Evolutionary conservation across 2,797 vertebrate genomes (phyloP).

Genomic region (Moxostoma hubbsi): DNA sequence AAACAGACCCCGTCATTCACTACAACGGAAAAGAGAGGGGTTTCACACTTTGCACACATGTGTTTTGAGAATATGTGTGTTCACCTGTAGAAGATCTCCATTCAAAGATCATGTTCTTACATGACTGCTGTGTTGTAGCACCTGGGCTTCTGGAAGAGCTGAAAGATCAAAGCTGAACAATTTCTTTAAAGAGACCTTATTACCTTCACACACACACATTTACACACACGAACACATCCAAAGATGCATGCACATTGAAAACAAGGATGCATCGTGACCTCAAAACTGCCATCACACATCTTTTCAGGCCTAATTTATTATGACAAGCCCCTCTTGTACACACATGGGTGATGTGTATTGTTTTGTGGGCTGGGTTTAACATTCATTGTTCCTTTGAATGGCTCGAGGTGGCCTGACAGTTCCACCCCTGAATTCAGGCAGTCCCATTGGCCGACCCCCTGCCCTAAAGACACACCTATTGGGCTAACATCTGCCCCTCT

Average conservation of each 20-base stretch:
- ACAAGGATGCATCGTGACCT: neutral
- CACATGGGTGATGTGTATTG: constrained; percentile 32
- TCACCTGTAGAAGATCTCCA: neutral
- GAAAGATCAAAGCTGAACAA: constrained; percentile 36
- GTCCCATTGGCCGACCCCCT: constrained; percentile 70
- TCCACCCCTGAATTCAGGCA: constrained; percentile 64
- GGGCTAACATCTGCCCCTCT: constrained; percentile 34
- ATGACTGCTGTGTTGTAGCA: constrained; percentile 17
- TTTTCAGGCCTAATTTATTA: constrained; percentile 4
- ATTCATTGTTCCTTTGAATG: constrained; percentile 69
- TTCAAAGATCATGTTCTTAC: constrained; percentile 47
- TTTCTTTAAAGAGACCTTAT: neutral
- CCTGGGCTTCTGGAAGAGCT: constrained; percentile 21
- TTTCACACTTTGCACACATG: too few species aligned
- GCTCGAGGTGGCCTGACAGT: constrained; percentile 76
- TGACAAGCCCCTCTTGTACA: neutral
- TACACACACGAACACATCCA: neutral
- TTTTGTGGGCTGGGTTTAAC: constrained; percentile 64
- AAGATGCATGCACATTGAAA: neutral
- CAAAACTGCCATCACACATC: neutral
- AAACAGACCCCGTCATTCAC: too few species aligned
- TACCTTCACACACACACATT: constrained; percentile 4
- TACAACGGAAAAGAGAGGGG: too few species aligned
- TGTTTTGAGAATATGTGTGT: neutral
- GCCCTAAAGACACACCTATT: constrained; percentile 11